Base-by-base conservation (phyloP, 1,140 invertebrate genomes). In the Lethrus apterus region DNA sequence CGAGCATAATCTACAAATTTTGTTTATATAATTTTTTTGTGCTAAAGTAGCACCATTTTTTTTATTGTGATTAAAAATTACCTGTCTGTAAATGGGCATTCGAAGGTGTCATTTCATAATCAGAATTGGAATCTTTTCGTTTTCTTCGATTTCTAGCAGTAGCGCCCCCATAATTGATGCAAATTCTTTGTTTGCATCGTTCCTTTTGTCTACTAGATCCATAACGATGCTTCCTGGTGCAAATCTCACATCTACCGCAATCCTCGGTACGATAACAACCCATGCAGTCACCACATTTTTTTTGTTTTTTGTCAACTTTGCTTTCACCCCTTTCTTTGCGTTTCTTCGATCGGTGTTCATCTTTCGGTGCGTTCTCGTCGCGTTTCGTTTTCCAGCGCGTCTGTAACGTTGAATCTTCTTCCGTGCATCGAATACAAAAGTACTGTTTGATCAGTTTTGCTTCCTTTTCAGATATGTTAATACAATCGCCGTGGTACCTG, bases 401-500 rank as follows among this genome's bases (percentile, higher is more conserved):
- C 60, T 85, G 75, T 8, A 94, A 66, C 7, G 75, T 79, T 0
- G 89, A 80, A 72, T 94, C 88, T 62, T 89, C 84, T 57, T 85
- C 82, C 59, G 77, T 70, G 59, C 87, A 90, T n/a, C 79, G 74
- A 55, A 86, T 74, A 70, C 94, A 98, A 66, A 87, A 96, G 60
- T 93, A 98, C 56, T 90, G 86, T 62, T 91, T 89, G 40, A 98
- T 97, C 48, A 84, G 80, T 61, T 92, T 92, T 0, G 94, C 87
- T 65, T 96, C 88, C 54, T 86, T 80, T 63, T 94, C 86, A 7
- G 89, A 93, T 46, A 98, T 91, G 55, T 88, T 89, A 58, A 98
- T 94, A 67, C 94, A 98, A 60, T 96, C 91, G 7, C 93, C 93
- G 69, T 98, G 95, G 63, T 94, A 98, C 58, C 58, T 60, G 43